Evolutionary conservation across 2,888 invertebrate species (phyloP), one percentile per base, ranked within the genome.

Genomic region (Cecidostiba fungosa): DNA sequence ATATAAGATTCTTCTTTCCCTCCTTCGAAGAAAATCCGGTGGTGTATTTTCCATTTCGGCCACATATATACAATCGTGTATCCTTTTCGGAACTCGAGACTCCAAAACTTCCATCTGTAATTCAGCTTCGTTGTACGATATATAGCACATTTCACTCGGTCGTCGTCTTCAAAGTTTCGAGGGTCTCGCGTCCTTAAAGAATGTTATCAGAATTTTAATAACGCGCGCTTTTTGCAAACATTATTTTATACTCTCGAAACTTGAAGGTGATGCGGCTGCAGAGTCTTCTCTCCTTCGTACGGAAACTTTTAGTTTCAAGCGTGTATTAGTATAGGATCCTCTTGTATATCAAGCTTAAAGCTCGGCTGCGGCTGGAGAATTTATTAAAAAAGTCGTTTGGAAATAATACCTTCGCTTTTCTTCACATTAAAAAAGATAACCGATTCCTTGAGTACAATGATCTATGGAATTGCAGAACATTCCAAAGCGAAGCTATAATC

Each of bases 151-250:
- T 43, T 23, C 54, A 59, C 54, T 59, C 8, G n/a, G 10, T 3
- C 32, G 54, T 59, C 54, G 8, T n/a, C 8, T n/a, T 59, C n/a
- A 8, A 59, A 59, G 54, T 59, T 59, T 59, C 66, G 29, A 29
- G 14, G 5, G n/a, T 0, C 29, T 43, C 43, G 43, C 2, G 29
- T 26, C 26, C 29, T 66, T 66, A 23, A 66, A 66, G 26, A 14
- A 29, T 66, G 39, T n/a, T 39, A n/a, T 72, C 43, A 36, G 36
- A 72, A 72, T 32, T 72, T 36, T 39, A 29, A 72, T 39, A 72
- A 39, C 36, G 29, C 36, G 29, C 19, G 39, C 32, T 70, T 70
- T 70, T 70, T 23, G 26, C 26, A 73, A 73, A 23, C 43, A 73
- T 73, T 73, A 72, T 72, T 16, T 73, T 47, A 39, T 47, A 3